Conservation (phyloP, 1,140 invertebrate genomes). For the Potamilus streckersoni region DNA sequence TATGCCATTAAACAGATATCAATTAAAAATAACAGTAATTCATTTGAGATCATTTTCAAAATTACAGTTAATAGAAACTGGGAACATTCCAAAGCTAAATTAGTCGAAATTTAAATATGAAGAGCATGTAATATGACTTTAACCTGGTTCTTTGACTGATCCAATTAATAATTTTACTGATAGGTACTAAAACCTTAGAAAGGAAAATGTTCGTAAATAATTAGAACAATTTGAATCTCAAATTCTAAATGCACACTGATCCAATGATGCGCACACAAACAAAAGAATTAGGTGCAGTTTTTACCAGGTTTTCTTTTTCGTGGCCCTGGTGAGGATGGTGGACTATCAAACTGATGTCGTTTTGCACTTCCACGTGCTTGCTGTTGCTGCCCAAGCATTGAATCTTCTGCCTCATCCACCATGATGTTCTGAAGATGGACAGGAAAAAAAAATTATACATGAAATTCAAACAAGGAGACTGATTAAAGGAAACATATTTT, state of each 20-base stretch:
- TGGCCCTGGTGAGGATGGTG: conserved; percentile 67
- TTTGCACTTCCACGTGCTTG: conserved; percentile 25
- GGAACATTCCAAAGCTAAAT: too few species aligned
- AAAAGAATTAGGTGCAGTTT: background rate
- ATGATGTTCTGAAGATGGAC: conserved; percentile 47
- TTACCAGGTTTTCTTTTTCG: conserved; percentile 81
- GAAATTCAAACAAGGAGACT: background rate
- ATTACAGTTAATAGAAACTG: too few species aligned
- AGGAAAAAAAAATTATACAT: background rate
- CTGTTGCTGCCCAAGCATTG: conserved; percentile 48
- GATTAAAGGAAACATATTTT: background rate
- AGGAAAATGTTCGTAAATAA: background rate
- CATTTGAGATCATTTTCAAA: too few species aligned
- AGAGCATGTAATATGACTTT: background rate
- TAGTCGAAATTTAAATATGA: too few species aligned
- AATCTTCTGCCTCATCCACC: conserved; percentile 65
- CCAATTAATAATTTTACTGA: background rate
- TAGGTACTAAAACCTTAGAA: background rate
- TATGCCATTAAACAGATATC: too few species aligned
- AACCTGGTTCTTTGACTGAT: background rate
- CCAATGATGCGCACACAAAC: background rate
- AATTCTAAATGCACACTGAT: background rate
- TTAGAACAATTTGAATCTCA: background rate
- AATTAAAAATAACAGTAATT: too few species aligned
- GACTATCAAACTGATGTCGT: conserved; percentile 50